Conservation (phyloP, 92 coral and sea anemone species). For the Porites rus region DNA sequence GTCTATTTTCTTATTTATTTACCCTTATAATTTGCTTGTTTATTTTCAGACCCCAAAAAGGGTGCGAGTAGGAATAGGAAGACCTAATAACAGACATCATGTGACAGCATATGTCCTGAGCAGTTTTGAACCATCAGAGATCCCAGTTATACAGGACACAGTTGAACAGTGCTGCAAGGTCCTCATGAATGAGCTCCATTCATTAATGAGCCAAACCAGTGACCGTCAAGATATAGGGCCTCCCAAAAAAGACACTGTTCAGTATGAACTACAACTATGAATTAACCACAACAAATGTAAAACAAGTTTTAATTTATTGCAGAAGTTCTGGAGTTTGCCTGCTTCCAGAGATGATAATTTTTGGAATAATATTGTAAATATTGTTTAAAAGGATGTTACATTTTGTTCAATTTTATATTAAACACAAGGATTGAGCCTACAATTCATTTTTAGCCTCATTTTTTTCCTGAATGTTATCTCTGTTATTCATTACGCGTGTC, state of each 20-base stretch:
- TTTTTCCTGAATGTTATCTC: too few relatives aligned
- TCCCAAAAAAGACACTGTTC: background rate
- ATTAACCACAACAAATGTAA: background rate
- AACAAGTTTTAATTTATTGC: background rate
- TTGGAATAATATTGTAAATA: background rate
- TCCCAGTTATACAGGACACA: conserved; percentile 60
- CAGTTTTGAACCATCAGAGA: conserved; percentile 71
- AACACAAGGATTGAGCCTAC: too few relatives aligned
- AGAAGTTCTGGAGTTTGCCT: too few relatives aligned
- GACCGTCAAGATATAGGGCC: background rate
- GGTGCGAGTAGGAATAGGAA: conserved; percentile 81
- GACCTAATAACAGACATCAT: conserved; percentile 72
- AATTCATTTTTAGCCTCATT: too few relatives aligned
- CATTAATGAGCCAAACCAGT: background rate
- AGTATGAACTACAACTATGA: background rate
- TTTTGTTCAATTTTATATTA: background rate
- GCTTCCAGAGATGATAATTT: background rate
- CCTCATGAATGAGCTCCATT: conserved; percentile 64
- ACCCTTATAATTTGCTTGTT: background rate
- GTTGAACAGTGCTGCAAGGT: conserved; percentile 69
- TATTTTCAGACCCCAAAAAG: conserved; percentile 68
- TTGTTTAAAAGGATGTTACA: background rate
- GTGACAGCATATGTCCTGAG: conserved; percentile 78
- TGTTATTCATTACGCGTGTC: too few relatives aligned
- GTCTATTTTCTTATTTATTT: too few relatives aligned